Conservation (phyloP, 2,888 invertebrate species). For the Rhamnusium bicolor region DNA sequence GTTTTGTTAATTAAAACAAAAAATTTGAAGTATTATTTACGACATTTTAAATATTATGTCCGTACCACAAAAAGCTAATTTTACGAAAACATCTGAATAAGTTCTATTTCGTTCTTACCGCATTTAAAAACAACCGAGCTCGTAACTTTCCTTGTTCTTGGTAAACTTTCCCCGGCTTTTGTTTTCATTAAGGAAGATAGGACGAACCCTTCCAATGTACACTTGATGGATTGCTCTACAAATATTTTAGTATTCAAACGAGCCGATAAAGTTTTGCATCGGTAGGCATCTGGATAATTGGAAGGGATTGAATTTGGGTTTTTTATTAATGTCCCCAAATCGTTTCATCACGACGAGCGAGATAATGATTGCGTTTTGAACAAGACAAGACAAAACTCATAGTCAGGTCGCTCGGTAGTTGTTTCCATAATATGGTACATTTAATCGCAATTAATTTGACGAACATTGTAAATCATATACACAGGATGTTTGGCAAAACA, state of each 20-base stretch:
- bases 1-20: not conserved
- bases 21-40: not conserved
- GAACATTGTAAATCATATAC: not conserved
- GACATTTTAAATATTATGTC: not conserved
- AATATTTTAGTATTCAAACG: conserved; percentile 67
- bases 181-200: conserved; percentile 49
- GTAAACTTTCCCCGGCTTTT: conserved; percentile 52
- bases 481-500: too few relatives aligned
- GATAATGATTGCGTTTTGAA: conserved; percentile 54
- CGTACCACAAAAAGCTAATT: too few relatives aligned
- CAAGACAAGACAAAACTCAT: conserved; percentile 35
- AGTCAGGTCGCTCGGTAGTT: conserved; percentile 13
- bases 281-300: conserved; percentile 63
- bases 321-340: conserved; percentile 59
- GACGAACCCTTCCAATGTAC: conserved; percentile 51
- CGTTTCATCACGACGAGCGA: conserved; percentile 32
- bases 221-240: conserved; percentile 67
- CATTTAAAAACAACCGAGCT: conserved; percentile 35
- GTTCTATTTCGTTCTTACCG: conserved; percentile 17
- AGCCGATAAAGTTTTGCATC: conserved; percentile 62
- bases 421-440: too few relatives aligned
- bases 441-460: too few relatives aligned
- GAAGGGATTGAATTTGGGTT: conserved; percentile 63
- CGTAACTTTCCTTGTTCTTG: conserved; percentile 42
- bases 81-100: not conserved